Base-by-base conservation (phyloP, 2,888 invertebrate genomes). In the Pachliopta kotzebuea region DNA sequence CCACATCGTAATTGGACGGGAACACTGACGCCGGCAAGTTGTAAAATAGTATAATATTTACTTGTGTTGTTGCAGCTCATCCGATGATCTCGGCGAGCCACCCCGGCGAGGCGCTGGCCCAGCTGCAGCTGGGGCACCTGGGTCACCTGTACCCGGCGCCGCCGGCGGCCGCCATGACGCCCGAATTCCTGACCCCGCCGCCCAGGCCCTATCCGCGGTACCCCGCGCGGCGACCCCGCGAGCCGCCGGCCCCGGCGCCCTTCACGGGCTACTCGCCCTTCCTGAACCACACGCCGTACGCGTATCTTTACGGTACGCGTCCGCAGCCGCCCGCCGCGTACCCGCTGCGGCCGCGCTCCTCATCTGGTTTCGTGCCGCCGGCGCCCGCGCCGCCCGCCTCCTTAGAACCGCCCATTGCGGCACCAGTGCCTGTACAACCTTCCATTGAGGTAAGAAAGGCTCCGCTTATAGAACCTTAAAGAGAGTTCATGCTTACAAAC, bases 1-100 rank as follows among this genome's bases (percentile, higher is more conserved):
- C n/a, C n/a, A n/a, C n/a, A n/a, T n/a, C n/a, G n/a, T n/a, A n/a
- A n/a, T n/a, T n/a, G n/a, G n/a, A n/a, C n/a, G n/a, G n/a, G n/a
- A n/a, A n/a, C n/a, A n/a, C n/a, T n/a, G n/a, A n/a, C n/a, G n/a
- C n/a, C n/a, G n/a, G n/a, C n/a, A n/a, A n/a, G n/a, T n/a, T n/a
- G n/a, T n/a, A n/a, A n/a, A n/a, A n/a, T n/a, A n/a, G n/a, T 26
- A n/a, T 45, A 45, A 45, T n/a, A 4, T 45, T 45, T 31, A 20
- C 17, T 17, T 56, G 57, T 74, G 55, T 64, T 14, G 66, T 86
- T 83, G 9, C 92, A 94, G 94, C 86, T 76, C 86, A 77, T 84
- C 92, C 93, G 93, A 94, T 94, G 94, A 94, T 94, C 93, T 94
- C 94, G 82, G 94, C 94, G 84, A 90, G 92, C 80, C 91, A 92